A percentile compares a stretch with the other conserved stretches of the same genome.
Conservation (phyloP, 2,888 invertebrate genomes). For the Agrotis clavis region DNA sequence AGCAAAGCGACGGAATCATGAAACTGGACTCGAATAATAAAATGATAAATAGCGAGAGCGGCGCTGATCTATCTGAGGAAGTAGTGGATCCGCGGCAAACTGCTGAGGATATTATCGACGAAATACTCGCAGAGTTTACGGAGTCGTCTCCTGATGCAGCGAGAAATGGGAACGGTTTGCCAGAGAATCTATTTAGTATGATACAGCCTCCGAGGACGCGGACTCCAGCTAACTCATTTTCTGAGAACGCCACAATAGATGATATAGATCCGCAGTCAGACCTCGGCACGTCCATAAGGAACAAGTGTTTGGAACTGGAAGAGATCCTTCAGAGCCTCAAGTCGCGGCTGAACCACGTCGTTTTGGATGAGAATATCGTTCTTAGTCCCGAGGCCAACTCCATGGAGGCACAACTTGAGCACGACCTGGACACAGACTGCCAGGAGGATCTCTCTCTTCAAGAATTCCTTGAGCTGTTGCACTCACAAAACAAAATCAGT, state of each 20-base stretch:
- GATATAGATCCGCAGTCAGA: slow-evolving; percentile 89
- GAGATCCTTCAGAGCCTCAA: slow-evolving; percentile 89
- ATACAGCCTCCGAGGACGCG: slow-evolving; percentile 87
- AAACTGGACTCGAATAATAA: slow-evolving; percentile 90
- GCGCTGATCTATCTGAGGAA: slow-evolving; percentile 85
- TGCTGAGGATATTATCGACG: slow-evolving; percentile 88
- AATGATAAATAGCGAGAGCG: slow-evolving; percentile 86
- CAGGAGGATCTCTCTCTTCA: slow-evolving; percentile 89
- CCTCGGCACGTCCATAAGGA: slow-evolving; percentile 88
- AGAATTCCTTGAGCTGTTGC: slow-evolving; percentile 88
- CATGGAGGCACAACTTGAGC: slow-evolving; percentile 87
- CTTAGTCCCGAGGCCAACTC: slow-evolving; percentile 89
- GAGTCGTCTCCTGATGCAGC: slow-evolving; percentile 81
- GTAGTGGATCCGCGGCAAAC: slow-evolving; percentile 86
- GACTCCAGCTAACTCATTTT: slow-evolving; percentile 87
- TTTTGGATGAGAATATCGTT: slow-evolving; percentile 88
- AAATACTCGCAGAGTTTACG: slow-evolving; percentile 88
- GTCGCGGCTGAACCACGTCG: slow-evolving; percentile 88
- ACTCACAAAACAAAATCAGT: slow-evolving; percentile 87
- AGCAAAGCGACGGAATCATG: slow-evolving; percentile 75
- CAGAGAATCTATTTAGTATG: slow-evolving; percentile 83
- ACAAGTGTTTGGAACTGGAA: slow-evolving; percentile 88
- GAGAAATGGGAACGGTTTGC: slow-evolving; percentile 82
- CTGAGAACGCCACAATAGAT: slow-evolving; percentile 85
- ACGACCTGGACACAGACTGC: slow-evolving; percentile 89